Evolutionary conservation across 2,888 invertebrate species (phyloP), one percentile per base, ranked within the genome.

Genomic region (Patella ulyssiponensis): DNA sequence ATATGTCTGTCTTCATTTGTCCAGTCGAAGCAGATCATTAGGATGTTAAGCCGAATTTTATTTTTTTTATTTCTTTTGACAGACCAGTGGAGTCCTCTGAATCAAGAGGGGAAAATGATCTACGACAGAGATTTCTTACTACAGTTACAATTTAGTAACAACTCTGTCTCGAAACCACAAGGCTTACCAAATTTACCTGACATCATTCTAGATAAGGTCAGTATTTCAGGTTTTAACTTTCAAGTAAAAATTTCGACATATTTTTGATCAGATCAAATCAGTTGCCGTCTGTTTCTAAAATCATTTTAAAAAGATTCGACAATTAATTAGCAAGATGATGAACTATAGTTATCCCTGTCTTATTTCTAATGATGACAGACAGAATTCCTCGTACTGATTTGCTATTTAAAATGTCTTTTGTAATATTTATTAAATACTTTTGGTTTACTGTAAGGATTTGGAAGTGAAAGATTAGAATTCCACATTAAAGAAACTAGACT

Each of bases 61-160:
- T 44, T 23, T 64, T 56, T 72, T 69, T 77, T 27, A 15, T 23
- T 83, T 85, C 53, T 83, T 44, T 44, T 44, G 44, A 44, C 44
- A 90, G 96, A 95, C 89, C 97, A 97, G 92, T 97, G 97, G 97
- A 96, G 96, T 85, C 97, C 97, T 3, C 89, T 94, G 27, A 96
- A 97, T 91, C 94, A 93, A 53, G 94, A 94, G 82, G 97, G 97
- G 3, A 95, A 95, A 89, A 96, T 95, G 90, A 94, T 94, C 80
- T 98, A 98, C 91, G 95, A 96, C 86, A 94, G 95, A 81, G 95
- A 95, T 20, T 95, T 97, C 89, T 93, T 98, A 54, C 93, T 96
- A 89, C 94, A 94, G 84, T 93, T 97, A 80, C 95, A 95, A 88
- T 94, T 94, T 86, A 94, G 95, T 83, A 95, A 95, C 11, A 94